Evolutionary conservation across 1,140 invertebrate species (phyloP).

Genomic region (Drosophila dunni): DNA sequence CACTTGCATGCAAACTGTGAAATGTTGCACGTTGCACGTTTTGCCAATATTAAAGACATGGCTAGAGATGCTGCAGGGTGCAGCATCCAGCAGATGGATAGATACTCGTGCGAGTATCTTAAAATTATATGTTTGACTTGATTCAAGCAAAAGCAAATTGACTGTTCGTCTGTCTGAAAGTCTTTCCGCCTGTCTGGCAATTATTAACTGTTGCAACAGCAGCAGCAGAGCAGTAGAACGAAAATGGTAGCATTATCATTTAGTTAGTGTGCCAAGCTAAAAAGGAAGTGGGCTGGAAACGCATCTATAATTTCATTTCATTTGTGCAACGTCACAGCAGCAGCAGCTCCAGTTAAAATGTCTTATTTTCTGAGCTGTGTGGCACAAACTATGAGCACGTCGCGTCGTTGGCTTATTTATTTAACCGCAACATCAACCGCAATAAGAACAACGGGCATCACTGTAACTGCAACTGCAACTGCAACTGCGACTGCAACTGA

Average conservation of each 20-base stretch:
- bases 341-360: slow-evolving; percentile 29
- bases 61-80: background rate
- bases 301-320: slow-evolving; percentile 67
- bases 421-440: slow-evolving; percentile 79
- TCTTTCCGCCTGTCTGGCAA: slow-evolving; percentile 27
- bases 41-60: slow-evolving; percentile 21
- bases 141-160: slow-evolving; percentile 45
- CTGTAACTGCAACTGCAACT: slow-evolving; percentile 6
- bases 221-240: background rate
- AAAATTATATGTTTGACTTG: slow-evolving; percentile 43
- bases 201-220: slow-evolving; percentile 41
- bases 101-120: slow-evolving; percentile 38
- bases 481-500: background rate
- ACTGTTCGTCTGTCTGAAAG: slow-evolving; percentile 15
- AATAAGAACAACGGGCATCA: slow-evolving; percentile 72
- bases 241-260: slow-evolving; percentile 35
- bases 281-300: slow-evolving; percentile 70
- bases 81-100: background rate
- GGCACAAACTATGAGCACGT: slow-evolving; percentile 48
- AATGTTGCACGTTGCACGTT: slow-evolving; percentile 40
- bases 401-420: slow-evolving; percentile 73
- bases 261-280: slow-evolving; percentile 39
- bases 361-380: slow-evolving; percentile 48
- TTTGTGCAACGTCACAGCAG: slow-evolving; percentile 50
- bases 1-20: slow-evolving; percentile 18